Percentiles rank a stretch among this genome's conserved stretches.
Evolutionary conservation across 2,113 vertebrate species (phyloP).

Genomic region (Zeus faber): DNA sequence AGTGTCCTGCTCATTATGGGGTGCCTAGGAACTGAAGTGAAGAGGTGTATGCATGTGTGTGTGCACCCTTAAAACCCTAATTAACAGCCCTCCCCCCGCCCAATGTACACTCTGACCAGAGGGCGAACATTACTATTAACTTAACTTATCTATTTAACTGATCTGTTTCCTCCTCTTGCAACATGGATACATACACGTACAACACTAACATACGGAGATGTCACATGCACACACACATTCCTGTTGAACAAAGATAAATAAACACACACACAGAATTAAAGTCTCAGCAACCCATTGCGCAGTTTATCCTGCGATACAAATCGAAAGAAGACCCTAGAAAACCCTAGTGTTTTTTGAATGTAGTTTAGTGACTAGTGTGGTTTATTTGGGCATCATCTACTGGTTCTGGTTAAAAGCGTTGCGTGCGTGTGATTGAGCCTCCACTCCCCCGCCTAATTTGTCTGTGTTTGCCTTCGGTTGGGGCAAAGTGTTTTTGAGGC

Average conservation of each 20-base stretch:
- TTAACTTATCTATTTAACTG: slow-evolving; percentile 29
- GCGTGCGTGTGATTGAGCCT: not conserved
- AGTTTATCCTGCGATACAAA: slow-evolving; percentile 44
- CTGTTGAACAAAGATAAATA: too few relatives aligned
- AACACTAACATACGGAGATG: slow-evolving; percentile 7
- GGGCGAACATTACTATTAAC: slow-evolving; percentile 61
- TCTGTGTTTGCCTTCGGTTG: slow-evolving; percentile 35
- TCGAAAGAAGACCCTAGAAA: not conserved
- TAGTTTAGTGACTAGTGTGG: not conserved
- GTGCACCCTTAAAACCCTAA: not conserved
- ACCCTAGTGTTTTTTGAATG: slow-evolving; percentile 7
- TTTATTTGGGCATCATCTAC: too few relatives aligned
- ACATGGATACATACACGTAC: slow-evolving; percentile 22
- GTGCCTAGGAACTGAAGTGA: slow-evolving; percentile 12
- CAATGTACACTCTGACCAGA: slow-evolving; percentile 52
- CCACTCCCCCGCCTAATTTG: not conserved
- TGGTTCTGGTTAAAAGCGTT: too few relatives aligned
- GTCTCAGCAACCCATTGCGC: slow-evolving; percentile 4
- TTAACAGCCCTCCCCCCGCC: slow-evolving; percentile 39
- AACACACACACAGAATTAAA: slow-evolving; percentile 12
- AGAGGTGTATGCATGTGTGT: slow-evolving; percentile 14
- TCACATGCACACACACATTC: not conserved
- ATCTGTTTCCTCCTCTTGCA: slow-evolving; percentile 32
- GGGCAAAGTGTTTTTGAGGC: slow-evolving; percentile 13
- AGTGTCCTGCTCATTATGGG: not conserved